These are phyloP conservation scores for Linepithema humile DNA, from an alignment of 1,140 invertebrate genomes.

Conservation along the genomic window DNA sequence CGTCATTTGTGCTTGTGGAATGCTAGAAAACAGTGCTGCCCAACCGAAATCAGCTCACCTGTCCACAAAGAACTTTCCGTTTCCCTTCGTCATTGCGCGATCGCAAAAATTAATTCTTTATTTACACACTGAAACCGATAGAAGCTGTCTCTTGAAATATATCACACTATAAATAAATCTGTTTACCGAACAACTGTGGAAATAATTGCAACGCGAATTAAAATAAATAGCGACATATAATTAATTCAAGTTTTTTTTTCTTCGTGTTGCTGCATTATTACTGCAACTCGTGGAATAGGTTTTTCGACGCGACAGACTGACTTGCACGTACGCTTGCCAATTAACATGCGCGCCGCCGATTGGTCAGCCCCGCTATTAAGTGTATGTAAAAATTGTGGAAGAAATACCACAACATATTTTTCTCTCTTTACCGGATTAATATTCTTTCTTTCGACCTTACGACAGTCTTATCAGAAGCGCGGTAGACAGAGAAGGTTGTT, in stretches of 20 bases:
- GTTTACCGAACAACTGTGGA: not conserved
- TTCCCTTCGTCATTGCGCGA: not conserved
- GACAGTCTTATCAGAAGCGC: constrained; percentile 37
- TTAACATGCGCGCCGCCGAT: not conserved
- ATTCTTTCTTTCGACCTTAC: constrained; percentile 16
- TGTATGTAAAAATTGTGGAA: constrained; percentile 69
- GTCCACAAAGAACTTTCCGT: constrained; percentile 1
- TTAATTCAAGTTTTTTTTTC: constrained; percentile 39
- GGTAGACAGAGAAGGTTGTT: constrained; percentile 38
- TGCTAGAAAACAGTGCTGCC: constrained; percentile 69
- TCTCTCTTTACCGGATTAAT: constrained; percentile 33
- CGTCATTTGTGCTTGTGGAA: constrained; percentile 76
- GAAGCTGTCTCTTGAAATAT: constrained; percentile 11
- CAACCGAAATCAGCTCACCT: constrained; percentile 48
- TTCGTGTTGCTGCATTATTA: constrained; percentile 29
- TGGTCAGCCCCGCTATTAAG: constrained; percentile 28
- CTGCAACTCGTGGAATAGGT: not conserved
- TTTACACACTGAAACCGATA: constrained; percentile 19
- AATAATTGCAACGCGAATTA: constrained; percentile 7
- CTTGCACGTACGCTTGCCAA: not conserved
- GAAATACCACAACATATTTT: constrained; percentile 52
- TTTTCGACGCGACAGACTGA: not conserved
- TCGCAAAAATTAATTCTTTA: not conserved
- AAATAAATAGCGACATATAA: constrained; percentile 36
- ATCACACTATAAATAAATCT: constrained; percentile 8